Evolutionary conservation across 2,888 invertebrate genomes (phyloP), one percentile per base, ranked within the genome.

Genomic region (Rhagonycha fulva): DNA sequence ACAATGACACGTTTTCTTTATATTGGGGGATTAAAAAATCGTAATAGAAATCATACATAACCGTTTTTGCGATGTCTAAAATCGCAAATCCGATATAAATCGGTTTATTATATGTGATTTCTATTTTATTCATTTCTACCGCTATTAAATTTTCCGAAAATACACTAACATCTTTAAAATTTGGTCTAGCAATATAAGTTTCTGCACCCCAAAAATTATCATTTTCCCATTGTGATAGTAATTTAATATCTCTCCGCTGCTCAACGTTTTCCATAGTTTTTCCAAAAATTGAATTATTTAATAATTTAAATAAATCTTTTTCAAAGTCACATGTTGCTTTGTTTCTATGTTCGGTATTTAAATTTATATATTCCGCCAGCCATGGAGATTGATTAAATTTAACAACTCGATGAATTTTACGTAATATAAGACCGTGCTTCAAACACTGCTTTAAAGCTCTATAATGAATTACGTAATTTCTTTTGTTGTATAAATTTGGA

Each of bases 201-300:
- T 82, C 78, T 70, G 85, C 85, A 74, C 86, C 86, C 79, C 82
- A 81, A 74, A 82, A 81, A 7, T 76, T 73, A 14, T 77, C 70
- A 60, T 80, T 81, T 23, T 81, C 78, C 83, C 84, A 84, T 28
- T 80, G 62, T 4, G 79, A 80, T 5, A 82, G 74, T 7, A 84
- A 68, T 78, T 81, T 82, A 0, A 90, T 81, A 79, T 86, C 83
- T n/a, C 83, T 80, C 76, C 83, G 80, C 63, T 87, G 87, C 32
- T 85, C 78, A 11, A 86, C 84, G 82, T 88, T 88, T 80, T 87
- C 87, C 84, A 88, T 87, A 1, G 86, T 86, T 82, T 87, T 87
- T 0, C 87, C 86, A 78, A 84, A 87, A 1, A 86, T 79, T 0
- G 85, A 78, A 78, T 88, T 88, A 68, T 85, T 87, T 83, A 86